phyloP scores from a whole-genome alignment of 2,888 invertebrate species.

The Eulithis testata region DNA sequence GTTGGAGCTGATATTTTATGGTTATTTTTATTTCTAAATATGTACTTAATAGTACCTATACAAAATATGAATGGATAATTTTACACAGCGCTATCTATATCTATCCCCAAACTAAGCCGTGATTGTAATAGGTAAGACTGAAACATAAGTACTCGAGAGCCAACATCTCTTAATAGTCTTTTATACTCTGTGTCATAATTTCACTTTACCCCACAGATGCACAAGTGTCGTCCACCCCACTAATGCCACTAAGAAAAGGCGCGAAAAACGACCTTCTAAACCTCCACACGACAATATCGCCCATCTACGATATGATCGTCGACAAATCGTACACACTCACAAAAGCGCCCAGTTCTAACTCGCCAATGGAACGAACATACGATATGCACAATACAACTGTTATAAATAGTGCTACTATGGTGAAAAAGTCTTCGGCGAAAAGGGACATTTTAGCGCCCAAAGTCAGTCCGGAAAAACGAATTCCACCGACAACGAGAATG shows the following conservation, averaged over 20 bases:
- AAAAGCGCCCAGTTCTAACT: conserved; percentile 47
- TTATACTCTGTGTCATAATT: no score
- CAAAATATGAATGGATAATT: no score
- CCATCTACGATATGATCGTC: conserved; percentile 70
- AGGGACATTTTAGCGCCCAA: conserved; percentile 66
- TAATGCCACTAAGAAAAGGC: conserved; percentile 57
- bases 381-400: conserved; percentile 63
- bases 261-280: conserved; percentile 62
- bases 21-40: no score
- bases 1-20: no score
- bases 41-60: no score
- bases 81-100: no score
- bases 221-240: conserved; percentile 75
- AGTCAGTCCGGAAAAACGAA: conserved; percentile 60
- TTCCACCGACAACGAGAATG: conserved; percentile 48
- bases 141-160: no score
- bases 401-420: conserved; percentile 69
- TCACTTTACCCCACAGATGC: conserved; percentile 51
- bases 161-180: no score
- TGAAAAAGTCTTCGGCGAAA: conserved; percentile 62
- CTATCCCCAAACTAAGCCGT: no score
- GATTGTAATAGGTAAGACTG: no score
- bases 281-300: conserved; percentile 74
- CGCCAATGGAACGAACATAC: conserved; percentile 56
- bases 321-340: conserved; percentile 68